Percentiles rank a stretch among this genome's conserved stretches.
Conservation (phyloP, 2,888 invertebrate genomes). For the Heliconius charithonia region DNA sequence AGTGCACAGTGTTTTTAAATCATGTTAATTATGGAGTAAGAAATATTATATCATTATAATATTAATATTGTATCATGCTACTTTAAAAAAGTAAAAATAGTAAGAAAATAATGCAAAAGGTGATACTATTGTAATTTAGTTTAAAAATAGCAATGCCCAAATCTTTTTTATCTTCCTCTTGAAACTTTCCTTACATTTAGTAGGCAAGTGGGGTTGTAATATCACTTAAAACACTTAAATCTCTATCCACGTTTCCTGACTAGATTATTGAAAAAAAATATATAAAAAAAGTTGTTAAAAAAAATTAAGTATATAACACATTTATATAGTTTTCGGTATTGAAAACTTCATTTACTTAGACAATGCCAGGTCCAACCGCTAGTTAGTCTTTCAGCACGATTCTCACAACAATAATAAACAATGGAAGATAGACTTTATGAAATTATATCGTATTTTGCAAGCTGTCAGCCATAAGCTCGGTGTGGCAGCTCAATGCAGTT, state of each 20-base stretch:
- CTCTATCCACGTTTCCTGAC: no score
- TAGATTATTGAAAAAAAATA: no score
- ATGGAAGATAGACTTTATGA: constrained; percentile 31
- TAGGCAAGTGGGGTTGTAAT: no score
- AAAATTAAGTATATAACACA: background rate
- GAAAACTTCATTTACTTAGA: background rate
- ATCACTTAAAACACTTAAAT: no score
- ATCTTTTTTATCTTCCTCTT: background rate
- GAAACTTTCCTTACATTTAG: background rate
- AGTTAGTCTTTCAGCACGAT: constrained; percentile 9
- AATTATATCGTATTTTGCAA: constrained; percentile 39
- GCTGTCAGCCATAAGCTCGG: constrained; percentile 30
- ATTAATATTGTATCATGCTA: background rate
- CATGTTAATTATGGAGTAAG: background rate
- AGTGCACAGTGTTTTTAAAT: background rate
- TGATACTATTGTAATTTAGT: no score
- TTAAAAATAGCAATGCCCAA: background rate
- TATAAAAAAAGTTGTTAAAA: no score
- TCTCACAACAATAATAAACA: constrained; percentile 32
- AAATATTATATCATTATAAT: background rate
- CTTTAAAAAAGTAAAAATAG: background rate
- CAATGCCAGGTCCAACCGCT: constrained; percentile 8
- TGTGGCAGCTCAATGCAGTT: constrained; percentile 24
- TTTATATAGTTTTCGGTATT: background rate
- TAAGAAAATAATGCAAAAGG: background rate